Base-by-base conservation (phyloP, 1,140 invertebrate species). In the Drosophila funebris region DNA sequence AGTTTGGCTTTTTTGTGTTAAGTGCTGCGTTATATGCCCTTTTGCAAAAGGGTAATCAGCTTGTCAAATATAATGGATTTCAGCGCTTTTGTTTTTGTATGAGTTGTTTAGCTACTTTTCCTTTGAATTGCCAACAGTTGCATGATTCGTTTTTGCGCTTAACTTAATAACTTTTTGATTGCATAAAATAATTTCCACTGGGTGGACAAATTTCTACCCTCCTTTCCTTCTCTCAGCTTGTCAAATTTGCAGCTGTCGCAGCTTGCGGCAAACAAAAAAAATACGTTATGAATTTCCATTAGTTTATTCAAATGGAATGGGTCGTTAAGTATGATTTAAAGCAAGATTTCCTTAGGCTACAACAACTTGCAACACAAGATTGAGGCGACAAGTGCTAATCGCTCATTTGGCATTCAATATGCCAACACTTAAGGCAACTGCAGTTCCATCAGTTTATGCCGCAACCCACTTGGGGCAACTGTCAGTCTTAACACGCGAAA, bases 341-440 rank as follows among this genome's bases (percentile, higher is more conserved):
- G 39, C 54, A 13, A 14, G 27, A 1, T 39, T 24, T 33, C 50
- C 18, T 20, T 31, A 20, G 13, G 31, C 67, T 60, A 33, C 48
- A 31, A 9, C 48, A 31, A 29, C 29, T 3, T 33, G 11, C 18
- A 16, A 22, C 39, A 58, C 20, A 22, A 60, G 53, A 54, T 41
- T 43, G 27, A 50, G 75, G 43, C 37, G 58, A 79, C 72, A 72
- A 71, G 77, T 76, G 77, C 77, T 80, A 80, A 80, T 80, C 77
- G 77, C 78, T 80, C 77, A 80, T 80, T 80, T 76, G 72, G 72
- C 77, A 80, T 80, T 80, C 78, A 80, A 80, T 80, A 80, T 80
- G 77, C 56, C 64, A 43, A 54, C 61, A 64, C 29, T 33, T 53
- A 11, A 37, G 44, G 31, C 11, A 29, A 33, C 57, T 36, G 6